Percentiles rank a stretch among this genome's conserved stretches.
phyloP scores from a whole-genome alignment of 2,797 vertebrate species.

The Lutjanus campechanus region DNA sequence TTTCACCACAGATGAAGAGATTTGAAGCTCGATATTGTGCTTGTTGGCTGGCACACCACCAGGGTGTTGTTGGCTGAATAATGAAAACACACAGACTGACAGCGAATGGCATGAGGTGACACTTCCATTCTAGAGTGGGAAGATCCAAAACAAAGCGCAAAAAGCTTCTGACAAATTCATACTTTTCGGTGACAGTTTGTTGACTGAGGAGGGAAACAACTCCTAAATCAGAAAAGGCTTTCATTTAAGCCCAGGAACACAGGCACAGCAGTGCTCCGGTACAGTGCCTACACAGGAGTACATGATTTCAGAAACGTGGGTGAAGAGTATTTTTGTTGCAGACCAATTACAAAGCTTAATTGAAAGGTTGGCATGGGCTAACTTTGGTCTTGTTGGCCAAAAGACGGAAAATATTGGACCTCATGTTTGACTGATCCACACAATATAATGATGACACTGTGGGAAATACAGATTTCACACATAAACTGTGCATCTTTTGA shows the following conservation, averaged over 20 bases:
- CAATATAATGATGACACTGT: constrained; percentile 7
- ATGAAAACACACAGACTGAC: constrained; percentile 84
- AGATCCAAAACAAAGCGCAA: constrained; percentile 80
- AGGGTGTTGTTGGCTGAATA: constrained; percentile 82
- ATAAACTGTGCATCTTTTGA: constrained; percentile 12
- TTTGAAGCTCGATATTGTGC: constrained; percentile 79
- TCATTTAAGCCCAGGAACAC: constrained; percentile 66
- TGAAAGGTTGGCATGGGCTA: constrained; percentile 52
- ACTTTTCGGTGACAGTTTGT: constrained; percentile 79
- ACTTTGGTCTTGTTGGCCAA: constrained; percentile 37
- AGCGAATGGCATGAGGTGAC: constrained; percentile 81
- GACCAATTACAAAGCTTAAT: constrained; percentile 64
- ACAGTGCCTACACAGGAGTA: constrained; percentile 55
- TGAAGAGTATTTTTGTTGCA: constrained; percentile 57
- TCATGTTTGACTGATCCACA: constrained; percentile 37
- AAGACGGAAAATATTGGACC: constrained; percentile 42
- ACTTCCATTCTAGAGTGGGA: constrained; percentile 80
- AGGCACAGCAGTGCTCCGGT: constrained; percentile 54
- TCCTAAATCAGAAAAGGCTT: constrained; percentile 71
- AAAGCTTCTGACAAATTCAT: constrained; percentile 81
- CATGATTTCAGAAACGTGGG: constrained; percentile 60
- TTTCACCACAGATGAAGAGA: constrained; percentile 82
- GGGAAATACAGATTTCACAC: constrained; percentile 32
- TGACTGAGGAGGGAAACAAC: constrained; percentile 71
- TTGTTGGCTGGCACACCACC: constrained; percentile 76